Base-by-base conservation (phyloP, 2,113 vertebrate genomes). In the Scomber japonicus region DNA sequence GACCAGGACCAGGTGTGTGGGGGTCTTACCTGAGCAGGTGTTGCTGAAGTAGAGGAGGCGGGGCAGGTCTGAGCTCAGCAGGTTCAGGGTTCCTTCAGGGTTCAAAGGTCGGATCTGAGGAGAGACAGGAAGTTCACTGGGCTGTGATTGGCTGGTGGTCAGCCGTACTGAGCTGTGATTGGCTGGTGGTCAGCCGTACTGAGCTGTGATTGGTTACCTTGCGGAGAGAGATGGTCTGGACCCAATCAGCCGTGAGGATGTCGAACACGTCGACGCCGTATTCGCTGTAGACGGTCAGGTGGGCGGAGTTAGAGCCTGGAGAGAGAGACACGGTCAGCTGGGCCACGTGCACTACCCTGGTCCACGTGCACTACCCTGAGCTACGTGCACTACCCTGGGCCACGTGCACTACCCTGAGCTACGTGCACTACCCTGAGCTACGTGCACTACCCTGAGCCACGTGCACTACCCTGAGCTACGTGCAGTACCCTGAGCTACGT, bases 201-300 rank as follows among this genome's bases (percentile, higher is more conserved):
- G 1, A 77, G 21, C 31, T 60, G 5, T 64, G 24, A 75, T 65
- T 49, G 49, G 71, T 88, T 88, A 98, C 98, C 96, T 95, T 97
- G 83, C 97, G 82, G 75, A 99, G 93, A 63, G 97, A 97, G 85
- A 99, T 96, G 66, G 98, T 99, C 94, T 99, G 98, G 21, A 99
- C 96, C 98, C 98, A 99, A 68, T 99, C 97, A 86, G 95, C 95
- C 60, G 96, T 96, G 90, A 94, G 93, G 74, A 97, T 95, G 44
- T 99, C 97, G 19, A 98, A 99, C 7, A 99, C 96, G n/a, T 99
- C 97, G 0, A 97, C 95, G 0, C 97, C 97, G 0, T 99, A 98
- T 17, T 99, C 97, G 1, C 97, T 98, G 93, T 99, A 99, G 69
- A 99, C 96, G 0, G 97, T 97, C 88, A 99, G 93, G 45, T 98